A percentile compares a stretch with the other conserved stretches of the same genome.
These are phyloP conservation scores for Tauraco hartlaubi DNA, from an alignment of 2,797 vertebrate genomes.

Conservation along the genomic window DNA sequence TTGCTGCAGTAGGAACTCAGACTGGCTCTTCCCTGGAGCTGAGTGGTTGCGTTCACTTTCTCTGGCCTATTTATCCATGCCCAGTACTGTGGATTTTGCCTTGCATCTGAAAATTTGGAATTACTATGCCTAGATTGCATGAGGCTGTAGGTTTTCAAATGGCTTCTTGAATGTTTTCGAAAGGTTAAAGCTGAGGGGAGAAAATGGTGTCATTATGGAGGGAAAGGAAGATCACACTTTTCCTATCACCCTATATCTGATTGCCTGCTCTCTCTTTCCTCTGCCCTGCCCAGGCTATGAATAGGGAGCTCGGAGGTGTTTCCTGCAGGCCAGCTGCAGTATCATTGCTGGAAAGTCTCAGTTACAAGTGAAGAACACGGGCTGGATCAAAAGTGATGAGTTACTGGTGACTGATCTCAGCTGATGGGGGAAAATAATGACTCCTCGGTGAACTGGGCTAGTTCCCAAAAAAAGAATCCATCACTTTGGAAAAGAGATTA, in stretches of 20 bases:
- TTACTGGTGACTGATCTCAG: constrained; percentile 35
- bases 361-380: neutral
- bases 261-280: constrained; percentile 9
- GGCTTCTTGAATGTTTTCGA: neutral
- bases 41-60: accelerated
- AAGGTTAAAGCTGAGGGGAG: constrained; percentile 3
- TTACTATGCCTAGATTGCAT: neutral
- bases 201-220: neutral
- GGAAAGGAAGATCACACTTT: constrained; percentile 27
- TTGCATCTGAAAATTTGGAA: neutral
- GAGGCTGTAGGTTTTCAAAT: neutral
- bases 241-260: neutral
- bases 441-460: neutral
- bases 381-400: constrained; percentile 5
- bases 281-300: neutral
- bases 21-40: neutral
- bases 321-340: constrained; percentile 8
- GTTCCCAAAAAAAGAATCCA: neutral
- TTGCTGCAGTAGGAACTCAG: neutral
- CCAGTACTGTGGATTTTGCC: neutral
- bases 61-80: neutral
- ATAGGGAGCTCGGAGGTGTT: constrained; percentile 6
- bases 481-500: neutral
- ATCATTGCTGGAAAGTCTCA: neutral
- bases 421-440: constrained; percentile 21